phyloP scores from a whole-genome alignment of 2,113 vertebrate genomes.

The Rhodinocichla rosea region DNA sequence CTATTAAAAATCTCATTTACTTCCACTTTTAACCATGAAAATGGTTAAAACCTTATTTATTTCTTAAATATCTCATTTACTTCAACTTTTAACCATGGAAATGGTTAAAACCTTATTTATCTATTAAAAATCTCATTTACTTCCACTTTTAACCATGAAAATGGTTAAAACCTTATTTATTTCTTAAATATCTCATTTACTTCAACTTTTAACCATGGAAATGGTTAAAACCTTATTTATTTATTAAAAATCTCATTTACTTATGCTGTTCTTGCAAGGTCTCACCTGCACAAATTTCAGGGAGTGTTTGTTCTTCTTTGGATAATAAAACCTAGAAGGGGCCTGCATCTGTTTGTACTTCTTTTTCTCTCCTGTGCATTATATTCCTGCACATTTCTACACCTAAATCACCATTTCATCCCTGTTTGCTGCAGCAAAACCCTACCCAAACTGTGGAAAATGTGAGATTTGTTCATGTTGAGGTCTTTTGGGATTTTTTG shows the following conservation, averaged over 20 bases:
- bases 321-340: not conserved
- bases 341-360: not conserved
- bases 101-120: no score
- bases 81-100: no score
- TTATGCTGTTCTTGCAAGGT: not conserved
- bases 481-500: not conserved
- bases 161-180: no score
- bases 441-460: accelerated
- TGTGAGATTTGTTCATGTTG: accelerated
- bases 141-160: no score
- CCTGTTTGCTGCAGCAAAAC: not conserved
- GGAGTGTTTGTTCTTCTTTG: accelerated
- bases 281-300: not conserved
- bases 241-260: not conserved
- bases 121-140: no score
- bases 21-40: no score
- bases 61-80: not conserved
- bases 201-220: not conserved
- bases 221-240: not conserved
- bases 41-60: no score
- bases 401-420: not conserved
- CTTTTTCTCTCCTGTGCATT: not conserved
- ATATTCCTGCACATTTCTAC: not conserved
- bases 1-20: not conserved
- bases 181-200: no score